Percentiles rank a stretch among this genome's conserved stretches.
These are phyloP conservation scores for Anser brachyrhynchus DNA, from an alignment of 2,113 vertebrate genomes.

Conservation along the genomic window DNA sequence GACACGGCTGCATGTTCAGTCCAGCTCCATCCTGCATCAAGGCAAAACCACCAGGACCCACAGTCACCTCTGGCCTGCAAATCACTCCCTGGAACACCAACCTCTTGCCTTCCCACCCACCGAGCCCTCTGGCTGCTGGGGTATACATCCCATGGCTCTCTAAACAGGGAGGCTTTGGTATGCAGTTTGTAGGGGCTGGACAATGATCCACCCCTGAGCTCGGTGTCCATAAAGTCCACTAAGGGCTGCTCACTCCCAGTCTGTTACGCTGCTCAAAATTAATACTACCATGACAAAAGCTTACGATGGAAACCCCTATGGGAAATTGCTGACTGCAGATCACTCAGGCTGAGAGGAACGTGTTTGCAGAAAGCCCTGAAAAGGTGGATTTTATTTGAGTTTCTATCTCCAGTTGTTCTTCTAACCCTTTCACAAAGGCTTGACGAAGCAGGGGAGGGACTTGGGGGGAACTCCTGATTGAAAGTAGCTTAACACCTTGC, in stretches of 20 bases:
- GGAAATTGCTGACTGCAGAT: not conserved
- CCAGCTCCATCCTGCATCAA: not conserved
- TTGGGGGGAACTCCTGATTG: not conserved
- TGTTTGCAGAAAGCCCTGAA: not conserved
- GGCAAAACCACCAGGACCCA: not conserved
- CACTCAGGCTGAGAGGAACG: not conserved
- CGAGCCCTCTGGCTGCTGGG: not conserved
- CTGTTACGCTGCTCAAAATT: not conserved
- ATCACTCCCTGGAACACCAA: not conserved
- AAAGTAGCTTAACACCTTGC: conserved; percentile 36
- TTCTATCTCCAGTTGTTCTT: conserved; percentile 5
- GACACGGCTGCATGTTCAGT: not conserved
- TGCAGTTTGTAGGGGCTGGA: not conserved
- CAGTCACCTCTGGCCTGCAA: not conserved
- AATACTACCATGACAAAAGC: not conserved
- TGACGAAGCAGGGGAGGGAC: not conserved
- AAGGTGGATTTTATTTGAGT: not conserved
- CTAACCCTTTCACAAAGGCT: not conserved
- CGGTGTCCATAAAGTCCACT: not conserved
- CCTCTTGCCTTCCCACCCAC: not conserved
- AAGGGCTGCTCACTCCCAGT: not conserved
- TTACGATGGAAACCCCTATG: not conserved
- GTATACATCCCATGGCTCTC: not conserved
- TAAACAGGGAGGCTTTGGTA: not conserved
- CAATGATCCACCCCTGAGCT: not conserved